Base-by-base conservation (phyloP, 2,797 vertebrate genomes). In the Emydoidea blandingii region DNA sequence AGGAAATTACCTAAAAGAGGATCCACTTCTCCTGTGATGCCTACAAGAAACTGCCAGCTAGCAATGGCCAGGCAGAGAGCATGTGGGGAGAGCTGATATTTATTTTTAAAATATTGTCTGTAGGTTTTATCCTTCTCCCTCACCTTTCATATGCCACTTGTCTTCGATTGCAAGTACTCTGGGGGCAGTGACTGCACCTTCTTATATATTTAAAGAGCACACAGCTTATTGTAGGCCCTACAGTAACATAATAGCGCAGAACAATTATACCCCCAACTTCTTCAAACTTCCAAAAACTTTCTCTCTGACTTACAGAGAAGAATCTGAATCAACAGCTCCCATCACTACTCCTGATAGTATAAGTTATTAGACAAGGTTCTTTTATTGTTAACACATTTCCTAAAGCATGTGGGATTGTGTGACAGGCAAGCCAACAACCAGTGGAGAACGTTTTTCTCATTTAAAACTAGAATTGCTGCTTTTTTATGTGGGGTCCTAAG, bases 231-330 rank as follows among this genome's bases (percentile, higher is more conserved):
- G 81, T 85, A 76, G 23, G 18, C 62, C 85, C 85, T 12, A 79
- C 27, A 9, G 85, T 47, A 84, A 19, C 80, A 72, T 78, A 94
- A 92, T 76, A 91, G 86, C 89, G 53, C 18, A 83, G 57, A 44
- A 27, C 92, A 83, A 96, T 89, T 94, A 93, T 94, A 92, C 49
- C 81, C 1, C 3, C 15, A 34, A 0, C 62, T 12, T 88, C 92
- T 94, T 91, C 72, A 86, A 85, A 88, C 79, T 94, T 96, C 89
- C 21, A 27, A 44, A 74, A 97, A 94, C 78, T 91, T 96, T 94
- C 29, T 6, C 41, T 96, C 79, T 94, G 92, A 94, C 50, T 94
- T 91, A 91, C 78, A 87, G 29, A 94, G 16, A 31, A 53, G 31
- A 86, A 53, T 91, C 65, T 92, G 91, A 93, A 65, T 93, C 82